phyloP scores from a whole-genome alignment of 2,113 vertebrate species.

The Crotalus horridus region DNA sequence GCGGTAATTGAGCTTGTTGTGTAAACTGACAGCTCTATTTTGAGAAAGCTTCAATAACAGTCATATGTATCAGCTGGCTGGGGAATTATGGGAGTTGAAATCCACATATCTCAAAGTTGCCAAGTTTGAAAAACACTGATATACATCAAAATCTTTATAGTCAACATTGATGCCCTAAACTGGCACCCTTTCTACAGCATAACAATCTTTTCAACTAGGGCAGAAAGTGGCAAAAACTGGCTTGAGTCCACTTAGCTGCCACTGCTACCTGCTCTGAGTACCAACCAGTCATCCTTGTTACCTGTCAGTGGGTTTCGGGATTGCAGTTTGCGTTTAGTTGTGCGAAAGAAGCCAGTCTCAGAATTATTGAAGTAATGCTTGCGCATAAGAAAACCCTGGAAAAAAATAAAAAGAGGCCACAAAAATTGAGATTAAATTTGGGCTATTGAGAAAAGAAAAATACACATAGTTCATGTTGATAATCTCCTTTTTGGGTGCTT shows the following conservation, averaged over 20 bases:
- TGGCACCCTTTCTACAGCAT: neutral
- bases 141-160: neutral
- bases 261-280: neutral
- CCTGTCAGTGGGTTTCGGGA: conserved; percentile 82
- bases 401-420: neutral
- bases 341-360: conserved; percentile 81
- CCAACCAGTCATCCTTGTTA: conserved; percentile 25
- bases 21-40: neutral
- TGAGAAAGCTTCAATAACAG: neutral
- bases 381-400: conserved; percentile 79
- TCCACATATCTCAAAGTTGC: neutral
- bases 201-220: neutral
- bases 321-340: conserved; percentile 77
- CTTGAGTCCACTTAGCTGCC: neutral
- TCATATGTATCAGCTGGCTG: neutral
- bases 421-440: neutral
- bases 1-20: neutral
- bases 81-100: neutral
- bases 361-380: conserved; percentile 79
- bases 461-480: neutral
- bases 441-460: neutral
- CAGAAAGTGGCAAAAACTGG: neutral
- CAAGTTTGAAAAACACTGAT: neutral
- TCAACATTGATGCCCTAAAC: neutral
- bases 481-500: neutral